A percentile compares a stretch with the other conserved stretches of the same genome.
Evolutionary conservation across 1,140 invertebrate species (phyloP).

Genomic region (Cyclina sinensis): DNA sequence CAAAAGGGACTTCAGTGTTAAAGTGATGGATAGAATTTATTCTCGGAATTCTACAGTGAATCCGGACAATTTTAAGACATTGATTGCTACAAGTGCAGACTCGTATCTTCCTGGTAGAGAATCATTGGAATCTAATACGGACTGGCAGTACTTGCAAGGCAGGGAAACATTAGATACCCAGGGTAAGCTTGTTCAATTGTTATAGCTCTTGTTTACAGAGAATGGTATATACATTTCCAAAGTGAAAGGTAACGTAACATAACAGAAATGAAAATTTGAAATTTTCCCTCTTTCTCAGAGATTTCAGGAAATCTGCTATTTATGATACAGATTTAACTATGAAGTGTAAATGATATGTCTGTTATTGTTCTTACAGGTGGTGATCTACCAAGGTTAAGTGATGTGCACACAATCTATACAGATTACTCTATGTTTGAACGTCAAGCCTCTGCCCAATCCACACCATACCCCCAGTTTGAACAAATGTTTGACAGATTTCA

Average conservation of each 20-base stretch:
- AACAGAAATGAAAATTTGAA: too few relatives aligned
- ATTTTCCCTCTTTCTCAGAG: too few relatives aligned
- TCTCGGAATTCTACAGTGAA: background rate
- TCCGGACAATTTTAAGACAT: background rate
- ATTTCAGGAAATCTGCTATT: too few relatives aligned
- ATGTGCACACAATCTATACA: conserved; percentile 3
- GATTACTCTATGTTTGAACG: conserved; percentile 9
- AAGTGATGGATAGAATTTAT: conserved; percentile 59
- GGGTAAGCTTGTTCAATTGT: too few relatives aligned
- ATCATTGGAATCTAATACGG: conserved; percentile 10
- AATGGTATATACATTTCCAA: too few relatives aligned
- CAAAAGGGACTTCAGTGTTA: conserved; percentile 40
- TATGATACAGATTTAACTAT: too few relatives aligned
- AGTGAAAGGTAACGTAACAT: too few relatives aligned
- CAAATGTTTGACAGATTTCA: background rate
- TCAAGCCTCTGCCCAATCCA: conserved; percentile 40
- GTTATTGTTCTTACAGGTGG: conserved; percentile 1
- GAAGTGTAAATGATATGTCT: too few relatives aligned
- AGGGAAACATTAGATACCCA: conserved; percentile 42
- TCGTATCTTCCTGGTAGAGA: conserved; percentile 8
- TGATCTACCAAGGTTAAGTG: conserved; percentile 20
- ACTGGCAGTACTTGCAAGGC: background rate
- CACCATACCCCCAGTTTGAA: background rate
- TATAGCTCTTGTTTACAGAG: too few relatives aligned
- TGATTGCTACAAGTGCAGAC: conserved; percentile 2